Percentiles rank a stretch among this genome's conserved stretches.
Conservation (phyloP, 2,797 vertebrate genomes). For the Cuniculus paca region DNA sequence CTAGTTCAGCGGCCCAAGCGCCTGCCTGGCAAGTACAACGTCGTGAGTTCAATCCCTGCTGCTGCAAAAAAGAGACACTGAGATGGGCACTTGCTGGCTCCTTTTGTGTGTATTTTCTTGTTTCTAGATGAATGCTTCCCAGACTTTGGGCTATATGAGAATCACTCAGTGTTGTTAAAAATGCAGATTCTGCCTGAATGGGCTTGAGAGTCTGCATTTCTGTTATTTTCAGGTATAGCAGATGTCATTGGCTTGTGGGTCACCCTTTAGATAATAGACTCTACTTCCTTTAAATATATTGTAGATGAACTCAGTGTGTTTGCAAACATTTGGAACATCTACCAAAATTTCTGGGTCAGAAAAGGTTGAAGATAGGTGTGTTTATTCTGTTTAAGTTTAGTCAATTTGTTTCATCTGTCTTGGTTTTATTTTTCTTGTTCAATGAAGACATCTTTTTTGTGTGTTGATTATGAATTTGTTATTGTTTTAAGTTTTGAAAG, state of each 20-base stretch:
- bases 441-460: background rate
- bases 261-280: background rate
- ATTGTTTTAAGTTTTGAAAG: background rate
- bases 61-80: too few species aligned
- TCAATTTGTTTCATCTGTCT: conserved; percentile 6
- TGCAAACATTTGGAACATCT: background rate
- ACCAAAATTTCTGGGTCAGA: conserved; percentile 6
- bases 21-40: too few species aligned
- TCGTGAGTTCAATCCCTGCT: too few species aligned
- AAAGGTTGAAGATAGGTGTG: background rate
- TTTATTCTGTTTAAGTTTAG: background rate
- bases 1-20: too few species aligned
- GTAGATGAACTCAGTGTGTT: background rate
- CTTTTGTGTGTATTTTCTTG: background rate
- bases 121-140: background rate
- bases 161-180: background rate
- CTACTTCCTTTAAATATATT: conserved; percentile 4
- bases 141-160: background rate
- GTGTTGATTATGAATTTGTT: background rate
- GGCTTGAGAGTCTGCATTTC: background rate
- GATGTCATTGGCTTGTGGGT: background rate
- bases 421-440: background rate
- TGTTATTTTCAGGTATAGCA: background rate
- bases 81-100: background rate
- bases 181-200: background rate